phyloP scores from a whole-genome alignment of 2,113 vertebrate species.

The Mus pahari region DNA sequence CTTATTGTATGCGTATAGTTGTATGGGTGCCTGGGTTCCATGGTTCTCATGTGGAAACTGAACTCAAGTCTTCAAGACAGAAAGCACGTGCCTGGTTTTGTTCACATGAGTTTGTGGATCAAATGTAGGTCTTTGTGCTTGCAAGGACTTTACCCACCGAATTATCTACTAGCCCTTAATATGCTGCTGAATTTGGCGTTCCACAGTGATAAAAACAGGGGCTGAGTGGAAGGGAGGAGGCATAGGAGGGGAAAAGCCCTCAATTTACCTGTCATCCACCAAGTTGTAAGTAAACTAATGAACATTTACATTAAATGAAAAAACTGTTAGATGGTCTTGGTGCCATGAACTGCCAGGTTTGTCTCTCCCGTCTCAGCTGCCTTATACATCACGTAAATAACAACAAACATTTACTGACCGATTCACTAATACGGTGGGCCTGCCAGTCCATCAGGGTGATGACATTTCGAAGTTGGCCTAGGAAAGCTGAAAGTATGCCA shows the following conservation, averaged over 20 bases:
- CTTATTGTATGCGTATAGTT: not conserved
- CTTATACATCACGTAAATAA: slow-evolving; percentile 63
- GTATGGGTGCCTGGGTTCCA: not conserved
- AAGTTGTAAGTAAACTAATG: slow-evolving; percentile 41
- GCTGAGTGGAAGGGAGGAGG: not conserved
- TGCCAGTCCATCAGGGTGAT: slow-evolving; percentile 69
- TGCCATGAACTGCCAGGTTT: not conserved
- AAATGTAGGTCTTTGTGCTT: not conserved
- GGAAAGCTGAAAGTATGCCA: slow-evolving; percentile 74
- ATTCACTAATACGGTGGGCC: slow-evolving; percentile 65
- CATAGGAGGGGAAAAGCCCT: not conserved
- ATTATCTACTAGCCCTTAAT: not conserved
- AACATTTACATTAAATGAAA: not conserved
- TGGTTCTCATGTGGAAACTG: too few relatives aligned
- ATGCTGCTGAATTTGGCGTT: not conserved
- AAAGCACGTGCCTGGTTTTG: not conserved
- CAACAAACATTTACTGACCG: slow-evolving; percentile 62
- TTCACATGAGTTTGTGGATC: not conserved
- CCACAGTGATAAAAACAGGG: not conserved
- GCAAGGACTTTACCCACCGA: not conserved
- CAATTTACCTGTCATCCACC: not conserved
- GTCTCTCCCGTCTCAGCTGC: not conserved
- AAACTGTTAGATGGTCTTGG: not conserved
- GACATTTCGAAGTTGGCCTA: slow-evolving; percentile 62
- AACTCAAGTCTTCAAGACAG: not conserved